phyloP scores from a whole-genome alignment of 2,888 invertebrate genomes.

The Stenolophus ochropezus region DNA sequence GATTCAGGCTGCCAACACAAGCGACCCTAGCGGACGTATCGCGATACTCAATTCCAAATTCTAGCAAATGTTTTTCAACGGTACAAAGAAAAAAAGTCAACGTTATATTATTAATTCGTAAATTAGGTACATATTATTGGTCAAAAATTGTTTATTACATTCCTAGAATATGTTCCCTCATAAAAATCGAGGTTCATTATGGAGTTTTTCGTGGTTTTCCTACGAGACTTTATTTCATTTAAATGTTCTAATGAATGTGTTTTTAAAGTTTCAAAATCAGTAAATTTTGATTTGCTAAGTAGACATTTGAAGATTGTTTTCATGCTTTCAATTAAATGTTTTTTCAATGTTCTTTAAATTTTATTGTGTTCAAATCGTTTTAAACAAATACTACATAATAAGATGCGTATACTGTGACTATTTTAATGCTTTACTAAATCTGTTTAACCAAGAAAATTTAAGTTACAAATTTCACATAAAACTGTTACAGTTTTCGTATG shows the following conservation, averaged over 20 bases:
- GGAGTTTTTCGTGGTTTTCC: conserved; percentile 63
- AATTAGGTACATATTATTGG: too few relatives aligned
- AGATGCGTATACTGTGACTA: conserved; percentile 58
- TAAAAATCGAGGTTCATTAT: conserved; percentile 62
- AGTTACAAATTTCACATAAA: conserved; percentile 61
- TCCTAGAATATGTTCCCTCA: too few relatives aligned
- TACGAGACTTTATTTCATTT: conserved; percentile 63
- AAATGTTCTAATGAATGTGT: conserved; percentile 64
- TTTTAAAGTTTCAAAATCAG: conserved; percentile 62
- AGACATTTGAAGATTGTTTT: conserved; percentile 63
- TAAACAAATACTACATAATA: conserved; percentile 50
- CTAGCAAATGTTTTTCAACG: not conserved
- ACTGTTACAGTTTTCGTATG: conserved; percentile 54
- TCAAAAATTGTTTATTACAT: too few relatives aligned
- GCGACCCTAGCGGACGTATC: conserved; percentile 60
- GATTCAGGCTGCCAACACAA: conserved; percentile 41
- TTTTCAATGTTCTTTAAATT: conserved; percentile 53
- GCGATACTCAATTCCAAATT: conserved; percentile 52
- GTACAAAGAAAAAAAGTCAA: too few relatives aligned
- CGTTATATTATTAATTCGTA: not conserved
- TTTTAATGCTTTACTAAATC: conserved; percentile 60
- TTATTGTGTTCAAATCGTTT: conserved; percentile 34
- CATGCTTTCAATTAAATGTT: conserved; percentile 15
- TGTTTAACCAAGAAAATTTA: conserved; percentile 33
- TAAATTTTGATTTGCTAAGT: conserved; percentile 65